Conservation (phyloP, 1,140 invertebrate species). For the Akabosia matsudoensis region DNA sequence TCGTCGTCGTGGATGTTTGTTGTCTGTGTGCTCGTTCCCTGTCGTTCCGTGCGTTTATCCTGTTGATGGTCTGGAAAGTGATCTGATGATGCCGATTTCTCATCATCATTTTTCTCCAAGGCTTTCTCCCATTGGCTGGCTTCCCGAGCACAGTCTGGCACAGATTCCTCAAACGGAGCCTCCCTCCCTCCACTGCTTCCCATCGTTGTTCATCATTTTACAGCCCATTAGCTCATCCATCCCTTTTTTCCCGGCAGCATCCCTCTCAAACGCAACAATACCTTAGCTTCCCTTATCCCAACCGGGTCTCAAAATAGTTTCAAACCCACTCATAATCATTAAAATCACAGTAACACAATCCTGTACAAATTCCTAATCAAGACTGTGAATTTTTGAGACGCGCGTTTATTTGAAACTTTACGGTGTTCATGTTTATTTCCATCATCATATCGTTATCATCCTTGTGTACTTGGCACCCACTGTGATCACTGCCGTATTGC, state of each 20-base stretch:
- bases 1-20: background rate
- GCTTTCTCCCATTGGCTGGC: background rate
- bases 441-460: too few species aligned
- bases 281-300: background rate
- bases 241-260: background rate
- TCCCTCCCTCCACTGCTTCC: background rate
- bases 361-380: background rate
- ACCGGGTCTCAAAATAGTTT: too few species aligned
- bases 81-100: background rate
- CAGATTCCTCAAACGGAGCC: background rate
- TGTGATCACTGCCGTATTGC: too few species aligned
- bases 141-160: background rate
- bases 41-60: slow-evolving; percentile 11
- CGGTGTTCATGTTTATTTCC: too few species aligned
- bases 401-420: too few species aligned
- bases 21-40: slow-evolving; percentile 7
- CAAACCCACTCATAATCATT: too few species aligned
- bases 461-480: too few species aligned
- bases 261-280: too few species aligned
- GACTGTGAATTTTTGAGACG: too few species aligned
- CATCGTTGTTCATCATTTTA: background rate
- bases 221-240: slow-evolving; percentile 8
- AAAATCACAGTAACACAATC: background rate
- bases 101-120: background rate
- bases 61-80: slow-evolving; percentile 21